Base-by-base conservation (phyloP, 2,888 invertebrate species). In the Pseudanteris insignis region DNA sequence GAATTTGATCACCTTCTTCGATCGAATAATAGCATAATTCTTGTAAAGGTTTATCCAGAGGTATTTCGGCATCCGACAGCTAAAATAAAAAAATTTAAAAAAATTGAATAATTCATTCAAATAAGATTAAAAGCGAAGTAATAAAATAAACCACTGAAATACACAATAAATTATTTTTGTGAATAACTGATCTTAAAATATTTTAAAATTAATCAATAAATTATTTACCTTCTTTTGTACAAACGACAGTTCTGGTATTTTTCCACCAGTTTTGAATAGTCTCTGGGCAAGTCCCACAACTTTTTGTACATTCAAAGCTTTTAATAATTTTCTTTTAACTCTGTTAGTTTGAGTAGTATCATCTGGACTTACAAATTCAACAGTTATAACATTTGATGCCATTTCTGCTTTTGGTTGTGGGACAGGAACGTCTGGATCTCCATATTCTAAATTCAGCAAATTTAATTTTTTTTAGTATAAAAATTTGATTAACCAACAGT, bases 21-120 rank as follows among this genome's bases (percentile, higher is more conserved):
- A 95, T 83, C 0, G 94, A 92, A 81, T 89, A 96, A 78, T 88
- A 92, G 37, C 88, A 86, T 29, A 96, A 81, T 71, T 91, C 89
- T 78, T 92, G 91, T 72, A 92, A 87, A 55, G 88, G 88, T 76
- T 94, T 93, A 65, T 94, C 91, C 66, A 96, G 79, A 50, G 83
- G 82, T 67, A 94, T 89, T 74, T 90, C 87, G 6, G 90, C 85
- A 10, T 87, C 86, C n/a, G 81, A 80, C 63, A 83, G 78, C 84
- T 84, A 72, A 37, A 80, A 77, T 30, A 36, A 29, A 18, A 12
- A 15, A n/a, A n/a, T n/a, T n/a, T n/a, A n/a, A n/a, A n/a, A n/a
- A n/a, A n/a, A n/a, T n/a, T n/a, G n/a, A n/a, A n/a, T n/a, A n/a
- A n/a, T n/a, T n/a, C n/a, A n/a, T n/a, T n/a, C n/a, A n/a, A n/a